Evolutionary conservation across 2,113 vertebrate genomes (phyloP), one percentile per base, ranked within the genome.

Genomic region (Amphiprion percula): DNA sequence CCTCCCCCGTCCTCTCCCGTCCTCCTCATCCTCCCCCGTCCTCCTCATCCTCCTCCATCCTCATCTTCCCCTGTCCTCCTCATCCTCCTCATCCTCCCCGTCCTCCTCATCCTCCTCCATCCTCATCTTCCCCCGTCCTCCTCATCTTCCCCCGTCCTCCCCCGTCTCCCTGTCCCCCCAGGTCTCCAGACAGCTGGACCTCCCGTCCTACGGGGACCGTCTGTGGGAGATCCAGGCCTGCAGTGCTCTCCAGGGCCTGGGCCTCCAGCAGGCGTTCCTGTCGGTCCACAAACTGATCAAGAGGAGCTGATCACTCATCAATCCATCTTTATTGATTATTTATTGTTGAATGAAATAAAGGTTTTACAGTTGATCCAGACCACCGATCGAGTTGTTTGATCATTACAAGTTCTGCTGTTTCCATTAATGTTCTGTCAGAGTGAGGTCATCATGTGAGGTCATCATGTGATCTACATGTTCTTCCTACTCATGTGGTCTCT

Each of bases 181-280:
- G 90, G 92, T 98, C 74, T 90, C 83, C 10, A 81, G 77, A 14
- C 84, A 71, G 65, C 89, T 99, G 71, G 87, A 50, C 2, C 68
- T 84, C 8, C 79, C 69, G 0, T 79, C 1, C 21, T 91, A 92
- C 72, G 81, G 12, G 0, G 78, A 87, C 26, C 87, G 53, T 21
- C 6, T 15, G 4, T 98, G 96, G 97, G 83, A 96, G 89, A 93
- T 99, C 14, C 94, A 39, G 70, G 94, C 94, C 0, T 97, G 96
- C 88, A 97, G 97, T 0, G 95, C 95, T 21, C 62, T 91, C 67
- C 91, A 91, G 0, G 96, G 96, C 0, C 87, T 95, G 0, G 96
- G 97, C 14, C 89, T 97, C 24, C 77, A 87, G 0, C 96, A 97
- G 81, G 95, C 95, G 26, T 94, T 96, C 71, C 58, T 79, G 0